A percentile compares a stretch with the other conserved stretches of the same genome.
Conservation (phyloP, 1,140 invertebrate species). For the Pemphigus obesinymphae region DNA sequence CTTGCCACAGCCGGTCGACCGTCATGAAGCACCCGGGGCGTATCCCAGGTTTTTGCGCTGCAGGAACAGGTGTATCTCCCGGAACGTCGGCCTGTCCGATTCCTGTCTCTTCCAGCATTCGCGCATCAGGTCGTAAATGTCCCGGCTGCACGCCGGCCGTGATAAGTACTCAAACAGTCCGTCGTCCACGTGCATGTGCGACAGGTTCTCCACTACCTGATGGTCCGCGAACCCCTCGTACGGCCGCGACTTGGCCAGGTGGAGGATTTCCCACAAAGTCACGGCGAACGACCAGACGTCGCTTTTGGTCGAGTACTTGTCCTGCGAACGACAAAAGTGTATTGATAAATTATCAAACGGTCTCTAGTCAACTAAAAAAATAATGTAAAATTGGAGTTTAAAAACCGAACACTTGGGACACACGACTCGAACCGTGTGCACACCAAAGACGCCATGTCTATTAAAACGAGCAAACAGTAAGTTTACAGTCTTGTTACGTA, state of each 20-base stretch:
- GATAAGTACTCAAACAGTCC: slow-evolving; percentile 60
- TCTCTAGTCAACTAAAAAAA: too few relatives aligned
- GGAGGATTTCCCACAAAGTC: slow-evolving; percentile 71
- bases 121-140: slow-evolving; percentile 82
- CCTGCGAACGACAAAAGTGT: slow-evolving; percentile 52
- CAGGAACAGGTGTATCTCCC: slow-evolving; percentile 80
- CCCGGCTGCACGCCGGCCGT: slow-evolving; percentile 61
- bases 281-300: slow-evolving; percentile 65
- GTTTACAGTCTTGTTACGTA: too few relatives aligned
- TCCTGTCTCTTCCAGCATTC: slow-evolving; percentile 84
- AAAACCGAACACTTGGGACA: too few relatives aligned
- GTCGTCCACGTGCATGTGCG: slow-evolving; percentile 60
- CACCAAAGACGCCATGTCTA: too few relatives aligned
- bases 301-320: slow-evolving; percentile 52
- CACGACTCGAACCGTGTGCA: too few relatives aligned
- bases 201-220: slow-evolving; percentile 68
- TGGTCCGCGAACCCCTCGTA: slow-evolving; percentile 67
- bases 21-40: slow-evolving; percentile 51
- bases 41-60: slow-evolving; percentile 78
- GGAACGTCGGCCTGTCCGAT: slow-evolving; percentile 72
- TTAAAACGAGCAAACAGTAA: too few relatives aligned
- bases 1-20: background rate
- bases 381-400: too few relatives aligned
- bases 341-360: too few relatives aligned
- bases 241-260: slow-evolving; percentile 64